Conservation (phyloP, 2,113 vertebrate species). For the Zosterops japonicus region DNA sequence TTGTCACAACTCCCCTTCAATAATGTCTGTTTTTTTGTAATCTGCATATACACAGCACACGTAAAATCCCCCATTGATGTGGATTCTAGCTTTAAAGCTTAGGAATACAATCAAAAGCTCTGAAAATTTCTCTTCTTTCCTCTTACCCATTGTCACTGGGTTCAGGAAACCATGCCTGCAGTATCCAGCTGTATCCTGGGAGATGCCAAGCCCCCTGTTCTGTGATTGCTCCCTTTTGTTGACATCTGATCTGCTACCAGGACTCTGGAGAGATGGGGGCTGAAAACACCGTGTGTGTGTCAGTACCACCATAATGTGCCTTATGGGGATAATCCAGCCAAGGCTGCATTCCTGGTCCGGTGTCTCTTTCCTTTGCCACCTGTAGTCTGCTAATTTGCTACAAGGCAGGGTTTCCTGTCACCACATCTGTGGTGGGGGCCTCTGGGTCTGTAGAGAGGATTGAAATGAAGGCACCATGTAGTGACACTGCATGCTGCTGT, state of each 20-base stretch:
- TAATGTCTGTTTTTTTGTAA: background rate
- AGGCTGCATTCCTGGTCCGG: background rate
- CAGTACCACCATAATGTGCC: background rate
- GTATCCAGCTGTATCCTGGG: background rate
- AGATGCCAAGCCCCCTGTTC: background rate
- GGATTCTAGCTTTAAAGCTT: background rate
- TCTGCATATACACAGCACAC: background rate
- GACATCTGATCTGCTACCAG: background rate
- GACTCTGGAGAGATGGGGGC: background rate
- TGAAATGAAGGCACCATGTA: background rate
- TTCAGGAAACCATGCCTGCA: background rate
- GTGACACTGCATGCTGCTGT: background rate
- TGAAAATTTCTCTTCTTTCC: background rate
- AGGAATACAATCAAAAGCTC: background rate
- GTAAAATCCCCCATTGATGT: rapidly evolving
- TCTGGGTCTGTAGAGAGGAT: background rate
- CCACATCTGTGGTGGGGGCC: background rate
- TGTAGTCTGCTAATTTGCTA: background rate
- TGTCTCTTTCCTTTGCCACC: background rate
- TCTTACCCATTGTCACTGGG: background rate
- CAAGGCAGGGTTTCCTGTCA: background rate
- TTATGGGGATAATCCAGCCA: background rate
- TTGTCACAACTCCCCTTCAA: background rate
- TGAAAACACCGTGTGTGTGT: background rate
- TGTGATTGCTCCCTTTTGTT: background rate